Conservation (phyloP, 2,888 invertebrate genomes). For the Drosophila nr. medialis region DNA sequence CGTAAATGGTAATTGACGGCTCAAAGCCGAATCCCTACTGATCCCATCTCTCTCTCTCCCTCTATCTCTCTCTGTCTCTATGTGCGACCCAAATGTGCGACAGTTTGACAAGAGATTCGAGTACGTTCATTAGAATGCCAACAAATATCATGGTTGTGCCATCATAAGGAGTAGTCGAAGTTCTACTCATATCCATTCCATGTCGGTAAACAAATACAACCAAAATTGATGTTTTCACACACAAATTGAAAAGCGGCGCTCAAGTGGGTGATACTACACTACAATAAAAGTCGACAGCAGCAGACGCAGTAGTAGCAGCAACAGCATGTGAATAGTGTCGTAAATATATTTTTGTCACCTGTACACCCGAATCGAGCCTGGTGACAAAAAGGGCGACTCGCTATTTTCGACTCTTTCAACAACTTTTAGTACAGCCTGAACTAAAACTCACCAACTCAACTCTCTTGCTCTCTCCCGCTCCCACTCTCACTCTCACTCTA, state of each 20-base stretch:
- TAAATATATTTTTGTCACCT: conserved; percentile 67
- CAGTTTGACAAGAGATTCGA: conserved; percentile 51
- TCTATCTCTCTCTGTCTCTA: background rate
- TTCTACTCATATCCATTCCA: conserved; percentile 67
- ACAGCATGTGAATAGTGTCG: conserved; percentile 53
- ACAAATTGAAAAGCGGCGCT: conserved; percentile 48
- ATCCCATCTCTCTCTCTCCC: background rate
- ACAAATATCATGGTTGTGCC: conserved; percentile 30
- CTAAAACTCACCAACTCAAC: conserved; percentile 31
- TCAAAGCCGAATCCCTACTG: conserved; percentile 54
- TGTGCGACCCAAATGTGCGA: conserved; percentile 73
- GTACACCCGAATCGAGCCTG: conserved; percentile 22
- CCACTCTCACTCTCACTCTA: background rate
- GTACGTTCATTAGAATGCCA: conserved; percentile 70
- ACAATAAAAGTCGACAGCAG: conserved; percentile 46
- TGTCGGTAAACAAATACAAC: conserved; percentile 73
- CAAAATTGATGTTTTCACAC: conserved; percentile 4
- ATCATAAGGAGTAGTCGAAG: conserved; percentile 31
- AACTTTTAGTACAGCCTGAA: conserved; percentile 36
- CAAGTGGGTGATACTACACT: conserved; percentile 39
- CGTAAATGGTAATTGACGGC: conserved; percentile 80
- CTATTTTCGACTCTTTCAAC: background rate
- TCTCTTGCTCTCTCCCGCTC: background rate
- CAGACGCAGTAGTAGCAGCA: conserved; percentile 25
- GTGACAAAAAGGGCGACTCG: conserved; percentile 2